Evolutionary conservation across 2,888 invertebrate species (phyloP), one percentile per base, ranked within the genome.

Genomic region (Julus scandinavius): DNA sequence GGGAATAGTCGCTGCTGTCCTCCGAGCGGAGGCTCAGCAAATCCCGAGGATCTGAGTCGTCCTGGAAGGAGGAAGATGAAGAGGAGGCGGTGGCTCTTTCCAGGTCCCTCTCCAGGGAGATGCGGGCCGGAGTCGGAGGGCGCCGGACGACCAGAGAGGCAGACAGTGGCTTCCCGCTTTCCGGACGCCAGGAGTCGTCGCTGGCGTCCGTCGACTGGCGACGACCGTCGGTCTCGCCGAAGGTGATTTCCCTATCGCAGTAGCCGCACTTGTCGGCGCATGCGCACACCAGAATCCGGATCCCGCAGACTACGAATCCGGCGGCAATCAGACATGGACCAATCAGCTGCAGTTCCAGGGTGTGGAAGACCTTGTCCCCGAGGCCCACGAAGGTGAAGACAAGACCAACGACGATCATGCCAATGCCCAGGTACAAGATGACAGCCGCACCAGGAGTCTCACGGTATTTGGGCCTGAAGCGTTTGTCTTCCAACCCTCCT

Each of bases 351-450:
- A 97, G 93, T 92, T 96, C 97, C 90, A 96, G 95, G 90, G 97
- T 97, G 93, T 90, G 90, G 88, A 91, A 91, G 50, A 91, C 91
- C 93, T 97, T 96, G 93, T 97, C 97, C 91, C 97, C 97, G 90
- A 97, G 96, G 91, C 97, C 97, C 90, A 97, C 97, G 93, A 97
- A 97, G 92, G 96, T 96, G 91, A 97, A 96, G 91, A 97, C 96
- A 91, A 96, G 95, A 88, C 97, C 97, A 90, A 97, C 94, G 41
- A 97, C 96, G 89, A 96, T 95, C 41, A 95, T 96, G 90, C 95
- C 96, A 90, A 97, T 94, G 88, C 97, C 97, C 87, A 97, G 96
- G 93, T 97, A 97, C 88, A 97, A 94, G 90, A 97, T 94, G 90
- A 96, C 95, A 90, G 96, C 96, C 90, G 96, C 96, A 87, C 96